These are phyloP conservation scores for Diarsia brunnea DNA, from an alignment of 2,888 invertebrate species.

Conservation along the genomic window DNA sequence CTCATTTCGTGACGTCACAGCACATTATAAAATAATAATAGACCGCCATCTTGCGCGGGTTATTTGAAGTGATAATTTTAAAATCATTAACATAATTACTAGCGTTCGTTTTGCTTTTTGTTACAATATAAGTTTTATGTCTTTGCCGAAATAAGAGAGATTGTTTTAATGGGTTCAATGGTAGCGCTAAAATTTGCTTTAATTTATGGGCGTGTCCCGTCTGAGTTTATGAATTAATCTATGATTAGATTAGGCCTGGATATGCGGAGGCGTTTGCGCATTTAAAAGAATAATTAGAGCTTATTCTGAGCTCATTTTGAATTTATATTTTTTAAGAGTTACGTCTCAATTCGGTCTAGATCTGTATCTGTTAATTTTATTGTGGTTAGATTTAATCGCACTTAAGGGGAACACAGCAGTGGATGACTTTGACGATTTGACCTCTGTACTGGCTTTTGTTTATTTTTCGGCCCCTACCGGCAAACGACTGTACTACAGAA, in stretches of 20 bases:
- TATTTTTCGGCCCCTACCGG: too few species aligned
- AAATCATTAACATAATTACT: slow-evolving; percentile 70
- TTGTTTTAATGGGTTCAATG: slow-evolving; percentile 68
- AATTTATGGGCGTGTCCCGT: slow-evolving; percentile 63
- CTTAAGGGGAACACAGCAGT: too few species aligned
- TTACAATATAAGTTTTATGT: slow-evolving; percentile 62
- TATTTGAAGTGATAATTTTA: slow-evolving; percentile 69
- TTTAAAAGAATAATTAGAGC: slow-evolving; percentile 51
- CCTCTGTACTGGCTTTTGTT: too few species aligned
- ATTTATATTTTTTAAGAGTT: slow-evolving; percentile 48
- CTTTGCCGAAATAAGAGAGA: slow-evolving; percentile 62
- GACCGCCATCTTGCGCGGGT: slow-evolving; percentile 64
- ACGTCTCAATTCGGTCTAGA: slow-evolving; percentile 54
- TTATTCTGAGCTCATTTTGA: slow-evolving; percentile 44
- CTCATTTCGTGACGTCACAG: slow-evolving; percentile 77
- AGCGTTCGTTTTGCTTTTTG: slow-evolving; percentile 53
- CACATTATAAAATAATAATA: slow-evolving; percentile 71
- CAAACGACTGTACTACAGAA: too few species aligned
- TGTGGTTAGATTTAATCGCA: slow-evolving; percentile 22
- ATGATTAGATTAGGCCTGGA: slow-evolving; percentile 49
- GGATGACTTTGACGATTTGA: too few species aligned
- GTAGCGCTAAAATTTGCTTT: slow-evolving; percentile 55
- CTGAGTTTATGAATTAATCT: slow-evolving; percentile 60
- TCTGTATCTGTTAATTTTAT: slow-evolving; percentile 35
- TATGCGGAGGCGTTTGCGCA: slow-evolving; percentile 52